Evolutionary conservation across 2,888 invertebrate genomes (phyloP).

Genomic region (Harpalus rubripes): DNA sequence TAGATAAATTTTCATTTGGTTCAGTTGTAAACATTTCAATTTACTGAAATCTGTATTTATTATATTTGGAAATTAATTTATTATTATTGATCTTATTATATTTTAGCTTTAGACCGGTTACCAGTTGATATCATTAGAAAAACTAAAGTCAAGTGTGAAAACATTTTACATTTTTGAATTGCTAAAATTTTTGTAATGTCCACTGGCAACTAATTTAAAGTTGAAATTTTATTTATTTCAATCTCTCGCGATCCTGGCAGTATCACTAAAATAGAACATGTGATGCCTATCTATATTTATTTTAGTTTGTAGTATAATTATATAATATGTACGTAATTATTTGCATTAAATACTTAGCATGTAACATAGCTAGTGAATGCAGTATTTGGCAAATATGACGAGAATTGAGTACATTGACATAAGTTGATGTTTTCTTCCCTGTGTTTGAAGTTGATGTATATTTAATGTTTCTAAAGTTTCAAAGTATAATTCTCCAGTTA

Average conservation of each 20-base stretch:
- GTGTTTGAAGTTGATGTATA: conserved; percentile 65
- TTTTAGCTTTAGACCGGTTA: no score
- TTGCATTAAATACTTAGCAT: neutral
- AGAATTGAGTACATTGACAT: conserved; percentile 47
- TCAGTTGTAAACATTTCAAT: no score
- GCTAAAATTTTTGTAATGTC: neutral
- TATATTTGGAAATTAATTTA: no score
- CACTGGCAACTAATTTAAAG: no score
- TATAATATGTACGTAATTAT: conserved; percentile 8
- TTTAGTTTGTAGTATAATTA: neutral
- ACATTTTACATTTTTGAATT: no score
- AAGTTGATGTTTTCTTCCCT: conserved; percentile 61
- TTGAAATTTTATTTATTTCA: neutral
- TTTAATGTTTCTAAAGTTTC: conserved; percentile 64
- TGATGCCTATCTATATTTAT: neutral
- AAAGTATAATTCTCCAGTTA: conserved; percentile 64
- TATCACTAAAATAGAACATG: neutral
- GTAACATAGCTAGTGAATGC: neutral
- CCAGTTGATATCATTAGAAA: no score
- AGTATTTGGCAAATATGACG: neutral
- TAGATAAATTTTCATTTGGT: no score
- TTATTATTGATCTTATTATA: no score
- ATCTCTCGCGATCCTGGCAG: neutral
- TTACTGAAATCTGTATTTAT: no score
- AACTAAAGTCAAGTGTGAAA: no score